Evolutionary conservation across 2,888 invertebrate species (phyloP).

Genomic region (Villa cingulata): DNA sequence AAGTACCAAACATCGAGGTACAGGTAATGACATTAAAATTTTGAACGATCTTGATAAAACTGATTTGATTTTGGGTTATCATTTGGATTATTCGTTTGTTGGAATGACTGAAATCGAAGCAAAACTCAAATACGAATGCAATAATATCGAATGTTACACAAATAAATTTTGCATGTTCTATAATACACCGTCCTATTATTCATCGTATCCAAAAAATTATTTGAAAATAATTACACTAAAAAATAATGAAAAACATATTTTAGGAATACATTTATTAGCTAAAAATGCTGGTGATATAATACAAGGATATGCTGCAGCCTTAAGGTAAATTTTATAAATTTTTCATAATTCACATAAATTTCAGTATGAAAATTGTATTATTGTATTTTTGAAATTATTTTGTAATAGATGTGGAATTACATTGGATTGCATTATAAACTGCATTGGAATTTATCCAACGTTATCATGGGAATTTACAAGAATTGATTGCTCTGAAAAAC

Average conservation of each 20-base stretch:
- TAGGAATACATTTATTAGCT: slow-evolving; percentile 2
- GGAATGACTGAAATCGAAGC: slow-evolving; percentile 1
- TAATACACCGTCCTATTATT: no score
- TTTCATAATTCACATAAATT: neutral
- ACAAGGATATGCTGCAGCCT: slow-evolving; percentile 3
- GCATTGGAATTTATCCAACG: slow-evolving; percentile 1
- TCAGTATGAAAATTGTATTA: no score
- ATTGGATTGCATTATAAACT: neutral
- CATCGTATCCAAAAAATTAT: neutral
- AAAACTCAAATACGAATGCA: neutral
- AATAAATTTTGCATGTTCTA: no score
- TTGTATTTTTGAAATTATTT: neutral
- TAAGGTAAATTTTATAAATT: neutral
- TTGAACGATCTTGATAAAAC: neutral
- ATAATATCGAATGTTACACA: neutral
- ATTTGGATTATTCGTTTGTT: slow-evolving; percentile 1
- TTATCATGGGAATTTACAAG: slow-evolving; percentile 2
- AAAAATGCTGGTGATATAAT: neutral
- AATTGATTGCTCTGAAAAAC: neutral
- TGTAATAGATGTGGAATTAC: neutral
- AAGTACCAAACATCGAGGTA: no score
- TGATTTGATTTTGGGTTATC: neutral
- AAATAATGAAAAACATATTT: neutral
- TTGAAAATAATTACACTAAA: slow-evolving; percentile 1
- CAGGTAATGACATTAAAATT: no score